Percentiles rank a stretch among this genome's conserved stretches.
Conservation (phyloP, 2,113 vertebrate species). For the Pterocles orientalis region DNA sequence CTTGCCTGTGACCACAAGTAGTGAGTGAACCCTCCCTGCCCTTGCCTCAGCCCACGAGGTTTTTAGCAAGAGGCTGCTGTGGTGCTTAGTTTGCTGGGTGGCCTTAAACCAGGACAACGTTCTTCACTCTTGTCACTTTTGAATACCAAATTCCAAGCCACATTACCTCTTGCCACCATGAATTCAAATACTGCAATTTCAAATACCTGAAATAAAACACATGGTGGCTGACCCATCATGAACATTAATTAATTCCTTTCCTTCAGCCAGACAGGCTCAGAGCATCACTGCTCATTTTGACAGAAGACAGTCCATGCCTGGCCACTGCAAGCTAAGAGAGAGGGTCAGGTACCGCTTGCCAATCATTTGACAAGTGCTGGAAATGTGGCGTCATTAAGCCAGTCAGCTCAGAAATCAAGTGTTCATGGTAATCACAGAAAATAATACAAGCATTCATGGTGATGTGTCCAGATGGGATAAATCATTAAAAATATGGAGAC, state of each 20-base stretch:
- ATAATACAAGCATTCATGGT: no score
- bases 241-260: not conserved
- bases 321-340: not conserved
- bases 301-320: not conserved
- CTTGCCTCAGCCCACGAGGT: no score
- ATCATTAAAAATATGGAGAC: not conserved
- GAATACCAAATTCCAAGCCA: not conserved
- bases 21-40: no score
- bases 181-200: not conserved
- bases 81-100: no score
- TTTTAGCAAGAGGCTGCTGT: no score
- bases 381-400: not conserved
- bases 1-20: no score
- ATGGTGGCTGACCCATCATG: not conserved
- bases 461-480: not conserved
- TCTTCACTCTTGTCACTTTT: not conserved
- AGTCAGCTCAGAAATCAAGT: not conserved
- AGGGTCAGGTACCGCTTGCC: not conserved
- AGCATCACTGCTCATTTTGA: not conserved
- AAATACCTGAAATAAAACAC: not conserved
- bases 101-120: no score
- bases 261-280: not conserved
- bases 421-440: not conserved
- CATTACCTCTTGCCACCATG: fast-evolving
- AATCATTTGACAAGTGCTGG: not conserved